phyloP scores from a whole-genome alignment of 2,113 vertebrate genomes.

The Pleuronectes platessa region DNA sequence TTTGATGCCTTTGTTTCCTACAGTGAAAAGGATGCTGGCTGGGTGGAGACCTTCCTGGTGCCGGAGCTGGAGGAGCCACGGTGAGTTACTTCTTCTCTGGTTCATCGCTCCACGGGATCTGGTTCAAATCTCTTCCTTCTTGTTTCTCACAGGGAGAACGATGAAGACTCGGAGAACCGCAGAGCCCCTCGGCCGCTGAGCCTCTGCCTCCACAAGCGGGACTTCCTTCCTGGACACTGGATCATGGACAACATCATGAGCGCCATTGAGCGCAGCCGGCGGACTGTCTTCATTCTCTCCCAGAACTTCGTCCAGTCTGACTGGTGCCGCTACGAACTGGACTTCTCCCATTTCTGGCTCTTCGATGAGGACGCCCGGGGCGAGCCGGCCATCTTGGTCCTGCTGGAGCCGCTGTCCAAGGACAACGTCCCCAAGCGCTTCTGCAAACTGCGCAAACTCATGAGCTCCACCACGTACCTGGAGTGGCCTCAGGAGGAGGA shows the following conservation, averaged over 20 bases:
- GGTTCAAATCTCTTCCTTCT: neutral
- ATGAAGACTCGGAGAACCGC: conserved; percentile 14
- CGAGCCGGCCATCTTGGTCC: conserved; percentile 83
- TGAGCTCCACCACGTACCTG: conserved; percentile 93
- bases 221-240: conserved; percentile 91
- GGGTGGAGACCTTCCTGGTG: conserved; percentile 90
- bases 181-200: conserved; percentile 65
- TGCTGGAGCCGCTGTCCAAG: conserved; percentile 88
- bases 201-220: conserved; percentile 91
- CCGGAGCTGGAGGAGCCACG: conserved; percentile 84
- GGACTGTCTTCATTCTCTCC: conserved; percentile 89
- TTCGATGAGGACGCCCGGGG: conserved; percentile 83
- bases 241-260: conserved; percentile 92
- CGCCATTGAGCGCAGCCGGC: conserved; percentile 88
- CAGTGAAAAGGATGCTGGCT: conserved; percentile 88
- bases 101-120: neutral
- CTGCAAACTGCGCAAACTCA: conserved; percentile 88
- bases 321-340: conserved; percentile 96
- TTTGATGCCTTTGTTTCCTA: conserved; percentile 94
- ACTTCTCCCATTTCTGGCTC: conserved; percentile 93
- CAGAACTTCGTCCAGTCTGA: conserved; percentile 91
- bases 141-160: neutral
- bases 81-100: neutral
- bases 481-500: conserved; percentile 87
- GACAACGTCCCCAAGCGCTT: conserved; percentile 89